A percentile compares a stretch with the other conserved stretches of the same genome.
phyloP scores from a whole-genome alignment of 2,797 vertebrate species.

The Hydrophis major region DNA sequence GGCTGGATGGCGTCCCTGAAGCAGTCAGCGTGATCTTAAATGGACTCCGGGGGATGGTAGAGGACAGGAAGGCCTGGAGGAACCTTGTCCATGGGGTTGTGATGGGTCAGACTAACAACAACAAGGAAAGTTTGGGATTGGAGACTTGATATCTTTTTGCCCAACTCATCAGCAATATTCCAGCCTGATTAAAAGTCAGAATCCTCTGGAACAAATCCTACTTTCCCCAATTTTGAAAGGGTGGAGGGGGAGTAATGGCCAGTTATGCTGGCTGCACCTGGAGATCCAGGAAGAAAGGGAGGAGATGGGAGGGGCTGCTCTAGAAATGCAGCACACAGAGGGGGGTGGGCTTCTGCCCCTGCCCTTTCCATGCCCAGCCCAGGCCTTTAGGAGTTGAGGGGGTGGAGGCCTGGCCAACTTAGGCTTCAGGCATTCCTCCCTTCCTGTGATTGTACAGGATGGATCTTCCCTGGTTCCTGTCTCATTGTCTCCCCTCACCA shows the following conservation, averaged over 20 bases:
- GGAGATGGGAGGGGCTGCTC: neutral
- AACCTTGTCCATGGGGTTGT: too few relatives aligned
- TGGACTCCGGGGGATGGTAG: too few relatives aligned
- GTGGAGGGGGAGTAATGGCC: neutral
- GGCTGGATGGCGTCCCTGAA: too few relatives aligned
- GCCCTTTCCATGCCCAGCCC: neutral
- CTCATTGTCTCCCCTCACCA: neutral
- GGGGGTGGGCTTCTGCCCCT: neutral
- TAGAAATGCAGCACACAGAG: neutral
- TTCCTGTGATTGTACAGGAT: neutral
- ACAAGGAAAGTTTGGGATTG: neutral
- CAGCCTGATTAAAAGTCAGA: conserved; percentile 24
- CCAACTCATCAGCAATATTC: neutral
- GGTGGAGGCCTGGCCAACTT: neutral
- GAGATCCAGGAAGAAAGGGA: conserved; percentile 37
- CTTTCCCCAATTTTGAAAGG: neutral
- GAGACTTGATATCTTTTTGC: neutral
- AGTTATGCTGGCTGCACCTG: neutral
- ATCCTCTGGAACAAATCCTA: neutral
- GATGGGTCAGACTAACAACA: too few relatives aligned
- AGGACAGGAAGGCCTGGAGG: too few relatives aligned
- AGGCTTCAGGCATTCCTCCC: neutral
- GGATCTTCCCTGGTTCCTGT: neutral
- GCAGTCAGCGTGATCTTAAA: too few relatives aligned
- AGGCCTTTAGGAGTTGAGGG: neutral